Percentiles rank a stretch among this genome's conserved stretches.
phyloP scores from a whole-genome alignment of 2,888 invertebrate genomes.

The Labia minor region DNA sequence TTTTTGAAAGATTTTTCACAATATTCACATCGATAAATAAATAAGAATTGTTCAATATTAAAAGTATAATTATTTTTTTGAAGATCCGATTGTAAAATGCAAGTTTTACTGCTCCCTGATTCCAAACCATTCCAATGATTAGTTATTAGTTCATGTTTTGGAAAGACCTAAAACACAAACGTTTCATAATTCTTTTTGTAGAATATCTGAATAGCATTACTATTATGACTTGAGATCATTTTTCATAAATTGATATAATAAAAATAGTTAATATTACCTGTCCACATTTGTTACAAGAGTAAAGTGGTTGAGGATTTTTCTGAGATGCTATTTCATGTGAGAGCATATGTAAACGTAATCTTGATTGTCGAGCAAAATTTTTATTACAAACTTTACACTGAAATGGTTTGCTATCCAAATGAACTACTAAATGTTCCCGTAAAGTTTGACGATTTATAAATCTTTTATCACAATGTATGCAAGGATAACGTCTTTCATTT shows the following conservation, averaged over 20 bases:
- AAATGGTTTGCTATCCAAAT: slow-evolving; percentile 44
- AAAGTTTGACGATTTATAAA: slow-evolving; percentile 45
- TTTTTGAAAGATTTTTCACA: slow-evolving; percentile 45
- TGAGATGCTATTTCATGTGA: slow-evolving; percentile 40
- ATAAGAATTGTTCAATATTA: slow-evolving; percentile 27
- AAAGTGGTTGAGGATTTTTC: slow-evolving; percentile 23
- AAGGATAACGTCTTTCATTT: slow-evolving; percentile 42
- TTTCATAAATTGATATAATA: too few species aligned
- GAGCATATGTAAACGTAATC: slow-evolving; percentile 42
- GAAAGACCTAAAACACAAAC: background rate
- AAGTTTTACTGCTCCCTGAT: background rate
- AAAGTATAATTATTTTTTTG: background rate
- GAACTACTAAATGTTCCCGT: slow-evolving; percentile 44
- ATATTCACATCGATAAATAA: slow-evolving; percentile 43
- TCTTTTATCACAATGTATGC: slow-evolving; percentile 42
- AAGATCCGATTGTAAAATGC: background rate
- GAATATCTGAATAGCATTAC: too few species aligned
- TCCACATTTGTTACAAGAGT: slow-evolving; percentile 31
- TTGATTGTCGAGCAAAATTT: slow-evolving; percentile 42
- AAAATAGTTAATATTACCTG: too few species aligned
- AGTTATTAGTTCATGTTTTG: background rate
- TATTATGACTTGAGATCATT: too few species aligned
- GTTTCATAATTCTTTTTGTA: background rate
- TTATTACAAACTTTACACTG: slow-evolving; percentile 46
- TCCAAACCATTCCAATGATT: background rate